These are phyloP conservation scores for Chelonia mydas DNA, from an alignment of 2,797 vertebrate species.

Conservation along the genomic window DNA sequence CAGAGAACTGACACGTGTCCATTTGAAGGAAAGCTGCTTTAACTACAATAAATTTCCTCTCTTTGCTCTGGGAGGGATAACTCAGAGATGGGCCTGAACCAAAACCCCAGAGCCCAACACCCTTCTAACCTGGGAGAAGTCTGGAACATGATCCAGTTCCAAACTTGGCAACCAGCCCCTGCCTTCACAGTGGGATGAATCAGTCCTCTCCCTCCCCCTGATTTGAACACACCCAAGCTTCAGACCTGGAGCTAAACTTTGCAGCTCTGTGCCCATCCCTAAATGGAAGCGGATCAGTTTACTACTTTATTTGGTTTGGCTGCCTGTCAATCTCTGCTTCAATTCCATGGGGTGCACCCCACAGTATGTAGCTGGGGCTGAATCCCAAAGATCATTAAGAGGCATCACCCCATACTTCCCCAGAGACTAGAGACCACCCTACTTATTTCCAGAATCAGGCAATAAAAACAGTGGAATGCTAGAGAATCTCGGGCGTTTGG, in stretches of 20 bases:
- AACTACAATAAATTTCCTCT: background rate
- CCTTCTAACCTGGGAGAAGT: background rate
- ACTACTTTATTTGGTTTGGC: background rate
- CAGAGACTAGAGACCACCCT: background rate
- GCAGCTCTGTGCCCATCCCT: background rate
- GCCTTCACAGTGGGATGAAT: background rate
- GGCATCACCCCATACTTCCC: background rate
- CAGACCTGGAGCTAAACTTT: background rate
- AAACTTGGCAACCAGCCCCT: background rate
- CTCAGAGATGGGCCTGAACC: background rate
- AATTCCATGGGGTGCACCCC: fast-evolving
- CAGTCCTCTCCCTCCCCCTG: background rate
- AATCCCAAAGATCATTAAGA: background rate
- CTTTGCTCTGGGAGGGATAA: fast-evolving
- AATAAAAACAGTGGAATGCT: fast-evolving
- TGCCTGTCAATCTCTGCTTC: background rate
- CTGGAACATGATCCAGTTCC: background rate
- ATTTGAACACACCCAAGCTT: fast-evolving
- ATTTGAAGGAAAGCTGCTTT: no score
- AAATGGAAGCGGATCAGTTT: fast-evolving
- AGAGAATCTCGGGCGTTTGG: background rate
- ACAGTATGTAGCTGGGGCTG: fast-evolving
- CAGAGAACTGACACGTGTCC: no score
- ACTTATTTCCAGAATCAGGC: constrained; percentile 32
- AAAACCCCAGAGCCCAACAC: background rate